These are phyloP conservation scores for Macaca mulatta DNA, from an alignment of 2,113 vertebrate species.

Conservation along the genomic window DNA sequence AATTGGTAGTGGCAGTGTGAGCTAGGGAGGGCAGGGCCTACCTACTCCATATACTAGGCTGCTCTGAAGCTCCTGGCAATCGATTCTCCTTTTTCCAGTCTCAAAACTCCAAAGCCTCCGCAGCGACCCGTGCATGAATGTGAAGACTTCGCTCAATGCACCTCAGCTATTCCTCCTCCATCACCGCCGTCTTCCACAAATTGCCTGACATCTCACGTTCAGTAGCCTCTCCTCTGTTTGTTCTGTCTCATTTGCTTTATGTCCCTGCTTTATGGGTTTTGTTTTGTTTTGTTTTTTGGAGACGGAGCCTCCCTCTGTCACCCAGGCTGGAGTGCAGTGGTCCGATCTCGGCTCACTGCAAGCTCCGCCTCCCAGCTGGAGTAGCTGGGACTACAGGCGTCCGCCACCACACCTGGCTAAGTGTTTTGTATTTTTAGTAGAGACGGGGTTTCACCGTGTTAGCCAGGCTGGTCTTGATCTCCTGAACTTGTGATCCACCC, in stretches of 20 bases:
- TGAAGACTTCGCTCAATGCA: background rate
- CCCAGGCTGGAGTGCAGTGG: no score
- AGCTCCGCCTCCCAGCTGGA: no score
- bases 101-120: background rate
- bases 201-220: background rate
- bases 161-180: background rate
- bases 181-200: background rate
- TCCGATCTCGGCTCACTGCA: no score
- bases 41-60: fast-evolving
- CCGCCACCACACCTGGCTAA: no score
- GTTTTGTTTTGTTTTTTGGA: background rate
- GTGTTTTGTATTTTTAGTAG: no score
- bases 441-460: no score
- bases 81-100: background rate
- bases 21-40: background rate
- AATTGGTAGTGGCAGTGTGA: background rate
- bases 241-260: background rate
- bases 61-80: background rate
- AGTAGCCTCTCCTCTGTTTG: background rate
- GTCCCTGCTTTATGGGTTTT: background rate
- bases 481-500: no score
- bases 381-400: no score
- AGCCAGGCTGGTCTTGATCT: no score
- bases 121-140: no score
- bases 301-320: no score